Percentiles rank a stretch among this genome's conserved stretches.
These are phyloP conservation scores for Scaptomyza hsui DNA, from an alignment of 1,140 invertebrate genomes.

Conservation along the genomic window DNA sequence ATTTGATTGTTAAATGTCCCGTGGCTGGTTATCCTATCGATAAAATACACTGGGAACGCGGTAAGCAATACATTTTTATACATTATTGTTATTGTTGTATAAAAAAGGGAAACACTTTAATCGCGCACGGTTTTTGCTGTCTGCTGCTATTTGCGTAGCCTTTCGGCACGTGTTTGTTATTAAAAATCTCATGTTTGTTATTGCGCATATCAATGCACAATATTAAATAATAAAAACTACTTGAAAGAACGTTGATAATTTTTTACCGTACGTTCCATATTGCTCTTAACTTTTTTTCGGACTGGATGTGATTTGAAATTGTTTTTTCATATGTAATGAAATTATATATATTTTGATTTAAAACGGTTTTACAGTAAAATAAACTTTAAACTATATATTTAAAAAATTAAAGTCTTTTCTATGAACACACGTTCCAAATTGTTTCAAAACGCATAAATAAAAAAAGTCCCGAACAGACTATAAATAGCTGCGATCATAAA, in stretches of 20 bases:
- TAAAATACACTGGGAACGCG: conserved; percentile 94
- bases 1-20: conserved; percentile 94
- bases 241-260: conserved; percentile 50
- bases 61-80: conserved; percentile 84
- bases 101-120: conserved; percentile 36
- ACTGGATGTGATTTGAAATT: no score
- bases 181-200: conserved; percentile 72
- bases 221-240: conserved; percentile 76
- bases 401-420: no score
- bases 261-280: not conserved
- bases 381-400: no score
- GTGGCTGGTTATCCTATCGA: conserved; percentile 96
- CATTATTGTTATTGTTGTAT: conserved; percentile 6
- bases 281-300: not conserved
- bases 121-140: conserved; percentile 3
- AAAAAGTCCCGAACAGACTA: conserved; percentile 15
- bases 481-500: conserved; percentile 59
- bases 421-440: not conserved
- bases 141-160: conserved; percentile 47
- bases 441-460: conserved; percentile 14
- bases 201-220: conserved; percentile 73
- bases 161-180: conserved; percentile 72
- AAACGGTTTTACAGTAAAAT: no score
- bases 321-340: no score
- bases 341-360: no score